Base-by-base conservation (phyloP, 23 tunicate genomes). In the Phallusia fumigata region DNA sequence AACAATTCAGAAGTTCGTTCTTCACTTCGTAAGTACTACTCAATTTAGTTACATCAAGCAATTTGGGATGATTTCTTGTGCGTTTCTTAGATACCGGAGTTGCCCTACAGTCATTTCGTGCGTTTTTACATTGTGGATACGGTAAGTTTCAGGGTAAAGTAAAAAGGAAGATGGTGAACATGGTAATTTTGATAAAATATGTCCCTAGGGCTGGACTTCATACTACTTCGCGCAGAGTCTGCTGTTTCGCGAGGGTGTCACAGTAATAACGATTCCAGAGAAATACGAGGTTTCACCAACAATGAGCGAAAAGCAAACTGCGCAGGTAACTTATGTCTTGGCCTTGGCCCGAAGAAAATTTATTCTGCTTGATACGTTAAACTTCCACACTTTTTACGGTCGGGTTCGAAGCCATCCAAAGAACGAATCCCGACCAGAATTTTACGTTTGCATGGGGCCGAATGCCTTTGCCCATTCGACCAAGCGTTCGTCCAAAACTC, bases 101-200 rank as follows among this genome's bases (percentile, higher is more conserved):
- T 84, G 31, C 81, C 81, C 8, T 76, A 45, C 76, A 76, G 80
- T 53, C 53, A 11, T 53, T 64, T 75, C 75, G 83, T 87, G 3
- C 90, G 76, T 58, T 88, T 51, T 64, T 88, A 88, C 91, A 77
- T 88, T 64, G 52, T 88, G 18, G 91, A 88, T 36, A 58, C 76
- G 33, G 91, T 88, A 82, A 88, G 91, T 88, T 18, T 33, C 31
- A 8, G 28, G 11, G 5, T 5, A 5, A 40, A 40, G 47, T 5
- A 5, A 40, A 40, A 3, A 5, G 47, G 8, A 40, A 40, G 47
- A 10, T 40, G 47, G 10, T 10, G 10, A 40, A 40, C 47, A 40
- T 3, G 10, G 47, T 40, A 40, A 16, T 58, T 6, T 1, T 58
- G 28, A 21, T 6, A 24, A 58, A 58, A 5, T 13, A 22, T 58